Conservation (phyloP, 2,797 vertebrate genomes). For the Hydrolagus colliei region DNA sequence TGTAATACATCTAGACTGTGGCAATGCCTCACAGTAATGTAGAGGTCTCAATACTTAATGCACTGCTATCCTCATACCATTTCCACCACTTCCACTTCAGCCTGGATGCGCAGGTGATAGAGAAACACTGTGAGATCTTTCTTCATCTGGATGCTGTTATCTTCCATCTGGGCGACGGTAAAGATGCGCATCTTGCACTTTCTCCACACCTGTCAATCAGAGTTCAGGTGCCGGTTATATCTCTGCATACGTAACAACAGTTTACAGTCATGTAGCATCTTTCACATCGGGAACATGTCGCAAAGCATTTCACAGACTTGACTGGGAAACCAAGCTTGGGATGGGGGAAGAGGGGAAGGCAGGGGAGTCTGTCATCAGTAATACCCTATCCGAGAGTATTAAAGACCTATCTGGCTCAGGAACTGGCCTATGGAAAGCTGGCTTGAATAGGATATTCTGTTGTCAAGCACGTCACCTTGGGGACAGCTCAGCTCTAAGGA, state of each 20-base stretch:
- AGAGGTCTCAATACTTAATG: too few relatives aligned
- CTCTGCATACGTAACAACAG: neutral
- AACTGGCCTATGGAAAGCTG: too few relatives aligned
- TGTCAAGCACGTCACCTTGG: too few relatives aligned
- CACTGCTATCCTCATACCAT: constrained; percentile 61
- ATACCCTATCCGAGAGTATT: neutral
- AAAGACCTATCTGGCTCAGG: neutral
- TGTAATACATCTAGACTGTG: too few relatives aligned
- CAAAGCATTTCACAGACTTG: neutral
- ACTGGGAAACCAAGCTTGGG: neutral
- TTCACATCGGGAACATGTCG: neutral
- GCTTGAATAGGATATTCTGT: too few relatives aligned
- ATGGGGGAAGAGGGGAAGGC: neutral
- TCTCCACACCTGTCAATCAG: constrained; percentile 77
- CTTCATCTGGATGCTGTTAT: constrained; percentile 99
- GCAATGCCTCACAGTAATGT: too few relatives aligned
- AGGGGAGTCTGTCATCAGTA: neutral
- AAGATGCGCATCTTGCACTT: constrained; percentile 98
- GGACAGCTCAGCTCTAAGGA: too few relatives aligned
- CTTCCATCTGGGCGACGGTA: constrained; percentile 94
- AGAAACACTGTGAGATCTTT: constrained; percentile 92
- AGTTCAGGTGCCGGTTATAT: neutral
- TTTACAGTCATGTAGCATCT: neutral
- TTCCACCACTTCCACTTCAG: constrained; percentile 91
- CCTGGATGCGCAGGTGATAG: constrained; percentile 88